Evolutionary conservation across 2,113 vertebrate genomes (phyloP).

Genomic region (Rhagologus leucostigma): DNA sequence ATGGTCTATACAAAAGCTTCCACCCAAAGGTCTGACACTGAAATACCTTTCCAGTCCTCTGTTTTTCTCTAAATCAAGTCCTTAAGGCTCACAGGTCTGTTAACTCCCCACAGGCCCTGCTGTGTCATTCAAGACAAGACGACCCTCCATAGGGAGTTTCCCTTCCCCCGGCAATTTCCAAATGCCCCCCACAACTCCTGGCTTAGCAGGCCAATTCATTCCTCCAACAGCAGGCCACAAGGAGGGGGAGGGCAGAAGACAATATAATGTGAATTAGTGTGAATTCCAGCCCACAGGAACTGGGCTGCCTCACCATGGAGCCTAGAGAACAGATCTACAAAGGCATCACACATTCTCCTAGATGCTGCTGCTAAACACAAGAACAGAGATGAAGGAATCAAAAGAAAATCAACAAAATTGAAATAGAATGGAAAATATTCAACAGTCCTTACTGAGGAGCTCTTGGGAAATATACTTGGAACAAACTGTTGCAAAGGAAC

Average conservation of each 20-base stretch:
- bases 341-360: background rate
- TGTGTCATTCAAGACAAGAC: background rate
- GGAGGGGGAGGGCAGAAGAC: background rate
- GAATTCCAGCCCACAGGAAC: background rate
- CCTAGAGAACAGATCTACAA: background rate
- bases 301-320: background rate
- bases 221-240: background rate
- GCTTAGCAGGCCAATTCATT: background rate
- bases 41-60: background rate
- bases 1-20: background rate
- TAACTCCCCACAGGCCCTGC: background rate
- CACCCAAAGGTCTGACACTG: background rate
- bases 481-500: background rate
- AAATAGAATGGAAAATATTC: background rate
- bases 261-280: background rate
- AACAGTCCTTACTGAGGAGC: background rate
- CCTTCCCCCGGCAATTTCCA: background rate
- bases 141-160: background rate
- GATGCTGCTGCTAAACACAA: background rate
- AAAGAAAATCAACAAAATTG: background rate
- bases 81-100: background rate
- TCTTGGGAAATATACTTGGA: background rate
- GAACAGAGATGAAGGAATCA: background rate
- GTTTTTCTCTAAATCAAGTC: background rate
- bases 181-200: background rate